Evolutionary conservation across 2,888 invertebrate genomes (phyloP), one percentile per base, ranked within the genome.

Genomic region (Dryadula phaetusa): DNA sequence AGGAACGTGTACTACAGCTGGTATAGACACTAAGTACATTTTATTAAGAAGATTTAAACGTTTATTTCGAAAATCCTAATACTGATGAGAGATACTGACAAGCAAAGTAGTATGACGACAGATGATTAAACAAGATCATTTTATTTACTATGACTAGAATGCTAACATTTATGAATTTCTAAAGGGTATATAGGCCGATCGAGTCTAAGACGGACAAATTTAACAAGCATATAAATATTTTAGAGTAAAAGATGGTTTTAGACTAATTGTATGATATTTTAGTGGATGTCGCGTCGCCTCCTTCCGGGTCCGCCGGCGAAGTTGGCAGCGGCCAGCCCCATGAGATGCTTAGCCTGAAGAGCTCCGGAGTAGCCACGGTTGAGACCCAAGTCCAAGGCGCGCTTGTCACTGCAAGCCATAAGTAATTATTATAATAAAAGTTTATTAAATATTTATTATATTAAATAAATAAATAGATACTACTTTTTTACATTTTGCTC

Each of bases 261-360:
- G 62, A 64, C 61, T 71, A 69, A n/a, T 52, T 60, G 49, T 40
- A 42, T 58, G 64, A 47, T 42, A 28, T 28, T 61, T 58, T 90
- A 90, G 72, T 88, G 82, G 70, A 83, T 84, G 74, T 95, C 94
- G 72, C 97, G 95, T 82, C 97, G 96, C 95, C 96, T 96, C 88
- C 97, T 94, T 76, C 98, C 97, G 0, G 98, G 98, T 10, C 98
- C 97, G 2, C 96, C 96, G 22, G 98, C 97, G 90, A 95, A 97
- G 89, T 97, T 97, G 75, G 98, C 98, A 0, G 97, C 97, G 47
- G 97, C 96, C 62, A 98, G 87, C 3, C 98, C 98, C 96, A 98
- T 97, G 80, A 98, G 94, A 84, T 98, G 98, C 88, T 98, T 98
- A 79, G 98, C 98, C 70, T 97, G 97, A 78, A 97, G 96, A 32